phyloP scores from a whole-genome alignment of 2,113 vertebrate species.

The Pandion haliaetus region DNA sequence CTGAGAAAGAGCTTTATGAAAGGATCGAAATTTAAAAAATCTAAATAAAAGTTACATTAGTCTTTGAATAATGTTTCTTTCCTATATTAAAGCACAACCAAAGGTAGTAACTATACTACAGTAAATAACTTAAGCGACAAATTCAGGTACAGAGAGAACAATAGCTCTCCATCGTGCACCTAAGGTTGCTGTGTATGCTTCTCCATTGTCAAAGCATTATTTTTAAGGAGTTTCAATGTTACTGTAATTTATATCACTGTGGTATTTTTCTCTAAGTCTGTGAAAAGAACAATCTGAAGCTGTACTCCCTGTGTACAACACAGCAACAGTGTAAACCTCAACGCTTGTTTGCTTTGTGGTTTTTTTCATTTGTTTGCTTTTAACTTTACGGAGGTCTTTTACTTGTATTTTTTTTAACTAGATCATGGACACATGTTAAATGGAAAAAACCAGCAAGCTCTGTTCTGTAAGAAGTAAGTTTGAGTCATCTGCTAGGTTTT shows the following conservation, averaged over 20 bases:
- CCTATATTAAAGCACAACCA: not conserved
- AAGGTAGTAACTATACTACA: not conserved
- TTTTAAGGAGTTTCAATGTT: not conserved
- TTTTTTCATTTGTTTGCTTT: not conserved
- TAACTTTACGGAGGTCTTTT: not conserved
- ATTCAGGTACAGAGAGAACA: not conserved
- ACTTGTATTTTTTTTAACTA: not conserved
- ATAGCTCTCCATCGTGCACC: not conserved
- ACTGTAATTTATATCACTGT: not conserved
- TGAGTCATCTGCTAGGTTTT: constrained; percentile 35
- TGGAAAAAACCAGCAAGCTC: not conserved
- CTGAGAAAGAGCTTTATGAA: not conserved
- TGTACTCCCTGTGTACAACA: not conserved
- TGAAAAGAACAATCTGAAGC: not conserved
- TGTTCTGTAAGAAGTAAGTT: not conserved
- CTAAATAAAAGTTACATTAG: not conserved
- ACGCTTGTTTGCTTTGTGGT: not conserved
- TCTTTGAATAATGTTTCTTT: not conserved
- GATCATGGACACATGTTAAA: not conserved
- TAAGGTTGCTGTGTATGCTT: not conserved
- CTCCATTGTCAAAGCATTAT: not conserved
- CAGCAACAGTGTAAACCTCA: not conserved
- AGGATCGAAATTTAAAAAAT: not conserved
- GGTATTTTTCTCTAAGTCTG: not conserved
- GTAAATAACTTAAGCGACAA: not conserved